A percentile compares a stretch with the other conserved stretches of the same genome.
phyloP scores from a whole-genome alignment of 2,888 invertebrate species.

The Caenorhabditis sp. region DNA sequence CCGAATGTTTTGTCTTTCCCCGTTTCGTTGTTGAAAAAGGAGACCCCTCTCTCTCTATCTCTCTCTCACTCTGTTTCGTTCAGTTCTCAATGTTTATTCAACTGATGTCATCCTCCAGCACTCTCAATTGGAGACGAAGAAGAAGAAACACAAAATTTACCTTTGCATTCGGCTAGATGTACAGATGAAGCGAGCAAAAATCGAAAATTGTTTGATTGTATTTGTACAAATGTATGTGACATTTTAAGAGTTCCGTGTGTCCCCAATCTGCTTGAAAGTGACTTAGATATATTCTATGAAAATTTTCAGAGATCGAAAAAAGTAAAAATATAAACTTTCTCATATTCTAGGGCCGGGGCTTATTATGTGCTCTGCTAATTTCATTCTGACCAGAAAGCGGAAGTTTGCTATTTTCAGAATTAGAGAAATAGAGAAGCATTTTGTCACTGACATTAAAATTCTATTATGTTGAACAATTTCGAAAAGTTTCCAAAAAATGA shows the following conservation, averaged over 20 bases:
- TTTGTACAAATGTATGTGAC: slow-evolving; percentile 3
- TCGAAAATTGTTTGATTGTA: slow-evolving; percentile 1
- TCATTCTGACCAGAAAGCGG: too few relatives aligned
- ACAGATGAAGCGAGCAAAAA: slow-evolving; percentile 32
- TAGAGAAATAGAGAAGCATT: too few relatives aligned
- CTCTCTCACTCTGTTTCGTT: background rate
- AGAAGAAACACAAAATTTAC: slow-evolving; percentile 35
- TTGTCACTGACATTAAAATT: background rate
- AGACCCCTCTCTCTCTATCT: background rate
- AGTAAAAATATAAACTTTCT: too few relatives aligned
- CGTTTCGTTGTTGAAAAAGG: background rate
- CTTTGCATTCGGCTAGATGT: slow-evolving; percentile 39
- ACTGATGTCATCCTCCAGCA: slow-evolving; percentile 49
- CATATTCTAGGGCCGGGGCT: too few relatives aligned
- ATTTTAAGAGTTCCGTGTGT: slow-evolving; percentile 1
- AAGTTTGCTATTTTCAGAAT: too few relatives aligned
- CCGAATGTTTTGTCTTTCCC: slow-evolving; percentile 1
- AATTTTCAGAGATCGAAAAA: too few relatives aligned
- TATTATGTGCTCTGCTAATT: too few relatives aligned
- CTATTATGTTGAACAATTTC: too few relatives aligned
- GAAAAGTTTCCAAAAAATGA: too few relatives aligned
- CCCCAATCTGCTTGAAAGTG: background rate
- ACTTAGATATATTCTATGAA: background rate
- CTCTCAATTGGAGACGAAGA: slow-evolving; percentile 5
- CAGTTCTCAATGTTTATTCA: slow-evolving; percentile 44